These are phyloP conservation scores for Denticeps clupeoides DNA, from an alignment of 2,797 vertebrate species.

Conservation along the genomic window DNA sequence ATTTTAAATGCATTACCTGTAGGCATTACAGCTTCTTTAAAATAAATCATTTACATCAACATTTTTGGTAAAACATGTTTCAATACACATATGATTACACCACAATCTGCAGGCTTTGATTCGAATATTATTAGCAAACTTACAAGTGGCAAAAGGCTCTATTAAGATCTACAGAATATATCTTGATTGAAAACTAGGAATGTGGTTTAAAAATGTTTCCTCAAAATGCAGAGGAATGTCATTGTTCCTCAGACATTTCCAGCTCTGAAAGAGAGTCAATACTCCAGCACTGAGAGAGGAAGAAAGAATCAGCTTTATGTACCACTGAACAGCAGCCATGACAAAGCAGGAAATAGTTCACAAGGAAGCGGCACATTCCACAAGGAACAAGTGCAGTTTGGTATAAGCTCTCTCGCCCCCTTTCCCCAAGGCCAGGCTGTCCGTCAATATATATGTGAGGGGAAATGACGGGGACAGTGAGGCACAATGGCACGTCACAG, in stretches of 20 bases:
- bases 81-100: too few relatives aligned
- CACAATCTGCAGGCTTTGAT: too few relatives aligned
- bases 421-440: background rate
- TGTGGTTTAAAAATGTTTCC: too few relatives aligned
- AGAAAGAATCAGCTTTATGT: slow-evolving; percentile 46
- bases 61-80: too few relatives aligned
- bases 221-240: slow-evolving; percentile 43
- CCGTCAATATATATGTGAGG: background rate
- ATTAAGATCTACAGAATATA: too few relatives aligned
- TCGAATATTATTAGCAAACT: too few relatives aligned
- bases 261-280: slow-evolving; percentile 4
- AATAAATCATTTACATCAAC: too few relatives aligned
- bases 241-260: slow-evolving; percentile 44
- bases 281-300: slow-evolving; percentile 35
- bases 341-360: slow-evolving; percentile 55
- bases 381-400: slow-evolving; percentile 24
- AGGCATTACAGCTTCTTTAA: too few relatives aligned
- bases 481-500: slow-evolving; percentile 3
- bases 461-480: background rate
- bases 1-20: too few relatives aligned
- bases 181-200: too few relatives aligned
- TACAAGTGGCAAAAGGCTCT: too few relatives aligned
- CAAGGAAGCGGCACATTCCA: slow-evolving; percentile 55
- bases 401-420: background rate
- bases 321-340: slow-evolving; percentile 36